Evolutionary conservation across 1,140 invertebrate genomes (phyloP), one percentile per base, ranked within the genome.

Genomic region (Lanistes nyassanus): DNA sequence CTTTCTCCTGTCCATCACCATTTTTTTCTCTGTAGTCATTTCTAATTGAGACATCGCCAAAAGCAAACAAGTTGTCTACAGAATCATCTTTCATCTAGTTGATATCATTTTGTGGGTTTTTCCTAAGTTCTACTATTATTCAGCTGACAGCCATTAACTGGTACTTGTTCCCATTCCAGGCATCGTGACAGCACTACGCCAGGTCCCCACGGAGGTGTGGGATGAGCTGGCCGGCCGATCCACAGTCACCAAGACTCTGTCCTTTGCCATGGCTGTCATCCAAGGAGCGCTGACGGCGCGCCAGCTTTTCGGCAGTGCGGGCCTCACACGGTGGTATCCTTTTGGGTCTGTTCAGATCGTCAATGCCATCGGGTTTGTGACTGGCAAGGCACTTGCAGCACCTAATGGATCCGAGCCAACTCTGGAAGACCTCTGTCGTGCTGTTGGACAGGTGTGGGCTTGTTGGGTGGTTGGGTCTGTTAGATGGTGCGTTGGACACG

Each of bases 301-400:
- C 6, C 85, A 88, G 68, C 73, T 87, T 76, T 87, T 87, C 76
- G 87, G 85, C 55, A 79, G 82, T 51, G 81, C 83, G 36, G 87
- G 86, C 19, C 76, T 87, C 16, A 82, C 76, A 51, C 85, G 86
- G 74, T 88, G 82, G 83, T 87, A 86, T 70, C 86, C 87, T 13
- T 83, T 87, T 66, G 80, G 78, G 23, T 66, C 64, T 0, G 79
- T 81, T 26, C 85, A 88, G 76, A 81, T 86, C 5, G 68, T 76
- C 51, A 82, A 84, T 51, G 83, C 82, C 60, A 75, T 87, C n/a
- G 70, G 81, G n/a, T 72, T 82, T 29, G 71, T 86, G 16, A 76
- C 80, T 23, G 77, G 80, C 21, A 76, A 74, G 37, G n/a, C 84
- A 23, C 60, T 86, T 34, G 71, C 64, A 66, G 56, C 77, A 29